These are phyloP conservation scores for Momotus momota DNA, from an alignment of 2,797 vertebrate species.

Conservation along the genomic window DNA sequence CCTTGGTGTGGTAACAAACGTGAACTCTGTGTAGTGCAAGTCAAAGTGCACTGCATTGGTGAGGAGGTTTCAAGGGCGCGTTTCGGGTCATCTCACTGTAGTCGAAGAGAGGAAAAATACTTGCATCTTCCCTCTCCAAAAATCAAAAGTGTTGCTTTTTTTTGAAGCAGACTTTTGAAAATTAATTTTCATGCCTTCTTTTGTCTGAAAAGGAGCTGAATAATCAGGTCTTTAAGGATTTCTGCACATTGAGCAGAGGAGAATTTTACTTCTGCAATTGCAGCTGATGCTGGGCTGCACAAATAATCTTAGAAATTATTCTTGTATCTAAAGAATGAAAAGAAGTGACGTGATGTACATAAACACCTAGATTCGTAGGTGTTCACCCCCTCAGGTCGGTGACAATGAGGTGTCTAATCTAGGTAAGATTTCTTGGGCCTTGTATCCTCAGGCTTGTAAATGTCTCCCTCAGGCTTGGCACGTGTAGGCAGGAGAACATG, in stretches of 20 bases:
- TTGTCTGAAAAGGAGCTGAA: background rate
- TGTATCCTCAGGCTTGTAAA: background rate
- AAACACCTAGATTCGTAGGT: background rate
- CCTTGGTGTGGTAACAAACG: background rate
- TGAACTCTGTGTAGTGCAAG: background rate
- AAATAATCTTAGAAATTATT: background rate
- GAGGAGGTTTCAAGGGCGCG: background rate
- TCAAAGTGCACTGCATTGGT: background rate
- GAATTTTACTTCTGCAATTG: background rate
- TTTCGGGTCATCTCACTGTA: background rate
- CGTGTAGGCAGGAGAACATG: background rate
- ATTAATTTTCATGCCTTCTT: background rate
- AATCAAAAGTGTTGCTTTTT: background rate
- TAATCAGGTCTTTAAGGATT: background rate
- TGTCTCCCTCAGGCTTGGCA: background rate
- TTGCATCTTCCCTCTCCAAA: background rate
- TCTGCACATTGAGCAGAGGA: background rate
- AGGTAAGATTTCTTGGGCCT: background rate
- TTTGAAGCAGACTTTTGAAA: background rate
- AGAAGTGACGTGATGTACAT: background rate
- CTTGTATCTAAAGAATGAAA: background rate
- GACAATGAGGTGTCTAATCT: background rate
- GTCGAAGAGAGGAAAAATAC: background rate
- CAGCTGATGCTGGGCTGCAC: background rate
- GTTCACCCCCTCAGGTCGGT: background rate